A percentile compares a stretch with the other conserved stretches of the same genome.
Evolutionary conservation across 2,113 vertebrate genomes (phyloP).

Genomic region (Ceyx melanurus): DNA sequence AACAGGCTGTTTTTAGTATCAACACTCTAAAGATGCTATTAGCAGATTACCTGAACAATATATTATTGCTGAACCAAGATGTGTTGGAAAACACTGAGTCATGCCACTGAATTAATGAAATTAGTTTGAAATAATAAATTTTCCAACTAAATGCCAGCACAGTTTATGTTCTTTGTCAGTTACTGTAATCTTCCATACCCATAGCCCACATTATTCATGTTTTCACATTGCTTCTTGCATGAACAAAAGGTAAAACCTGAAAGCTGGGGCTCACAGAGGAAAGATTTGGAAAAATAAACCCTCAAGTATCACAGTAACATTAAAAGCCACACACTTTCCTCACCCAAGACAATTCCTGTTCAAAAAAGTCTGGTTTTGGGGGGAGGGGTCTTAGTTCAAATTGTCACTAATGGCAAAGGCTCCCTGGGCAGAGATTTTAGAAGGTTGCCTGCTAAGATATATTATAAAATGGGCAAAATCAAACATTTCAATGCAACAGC

Average conservation of each 20-base stretch:
- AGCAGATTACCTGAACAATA: constrained; percentile 27
- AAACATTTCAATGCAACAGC: not conserved
- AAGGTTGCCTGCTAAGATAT: not conserved
- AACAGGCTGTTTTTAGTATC: not conserved
- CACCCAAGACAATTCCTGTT: not conserved
- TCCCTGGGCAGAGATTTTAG: not conserved
- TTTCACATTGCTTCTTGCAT: not conserved
- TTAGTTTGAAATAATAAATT: constrained; percentile 20
- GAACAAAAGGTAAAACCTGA: not conserved
- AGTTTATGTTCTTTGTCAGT: not conserved
- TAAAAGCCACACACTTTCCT: not conserved
- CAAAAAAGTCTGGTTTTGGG: not conserved
- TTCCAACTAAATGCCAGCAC: not conserved
- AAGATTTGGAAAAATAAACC: not conserved
- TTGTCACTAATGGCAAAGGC: not conserved
- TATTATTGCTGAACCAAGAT: constrained; percentile 12
- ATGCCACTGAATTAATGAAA: constrained; percentile 29
- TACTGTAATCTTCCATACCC: not conserved
- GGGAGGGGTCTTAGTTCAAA: not conserved
- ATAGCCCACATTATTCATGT: fast-evolving
- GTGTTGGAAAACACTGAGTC: constrained; percentile 16
- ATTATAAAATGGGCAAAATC: not conserved
- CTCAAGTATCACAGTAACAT: not conserved
- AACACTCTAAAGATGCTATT: constrained; percentile 7
- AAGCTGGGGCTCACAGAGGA: not conserved